Evolutionary conservation across 2,888 invertebrate species (phyloP).

Genomic region (Dasypogon diadema): DNA sequence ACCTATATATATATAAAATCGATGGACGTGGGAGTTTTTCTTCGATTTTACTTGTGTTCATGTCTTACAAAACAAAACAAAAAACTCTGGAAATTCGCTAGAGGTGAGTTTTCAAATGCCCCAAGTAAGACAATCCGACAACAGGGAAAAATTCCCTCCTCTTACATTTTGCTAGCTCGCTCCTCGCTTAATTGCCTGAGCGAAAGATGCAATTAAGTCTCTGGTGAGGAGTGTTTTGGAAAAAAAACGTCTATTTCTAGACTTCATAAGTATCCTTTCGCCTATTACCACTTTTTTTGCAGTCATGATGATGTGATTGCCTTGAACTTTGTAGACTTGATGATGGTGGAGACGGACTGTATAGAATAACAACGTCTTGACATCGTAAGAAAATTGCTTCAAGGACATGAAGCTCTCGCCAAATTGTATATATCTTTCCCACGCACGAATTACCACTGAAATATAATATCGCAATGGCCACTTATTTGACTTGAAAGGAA

Average conservation of each 20-base stretch:
- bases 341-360: no score
- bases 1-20: no score
- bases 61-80: no score
- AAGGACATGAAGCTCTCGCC: background rate
- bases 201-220: background rate
- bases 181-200: background rate
- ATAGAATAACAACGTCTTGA: no score
- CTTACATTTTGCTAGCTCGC: no score
- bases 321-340: background rate
- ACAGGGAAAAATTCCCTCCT: no score
- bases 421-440: background rate
- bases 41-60: no score
- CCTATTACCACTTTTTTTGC: background rate
- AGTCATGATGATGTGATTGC: background rate
- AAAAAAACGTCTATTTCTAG: background rate
- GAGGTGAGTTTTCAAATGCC: no score
- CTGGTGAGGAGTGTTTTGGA: background rate
- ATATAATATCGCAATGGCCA: conserved; percentile 3
- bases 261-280: background rate
- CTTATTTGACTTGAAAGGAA: background rate
- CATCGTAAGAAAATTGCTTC: no score
- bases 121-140: no score
- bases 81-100: no score
- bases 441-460: conserved; percentile 21
- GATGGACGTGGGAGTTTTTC: no score